A percentile compares a stretch with the other conserved stretches of the same genome.
These are phyloP conservation scores for Leptocoma aspasia DNA, from an alignment of 2,113 vertebrate species.

Conservation along the genomic window DNA sequence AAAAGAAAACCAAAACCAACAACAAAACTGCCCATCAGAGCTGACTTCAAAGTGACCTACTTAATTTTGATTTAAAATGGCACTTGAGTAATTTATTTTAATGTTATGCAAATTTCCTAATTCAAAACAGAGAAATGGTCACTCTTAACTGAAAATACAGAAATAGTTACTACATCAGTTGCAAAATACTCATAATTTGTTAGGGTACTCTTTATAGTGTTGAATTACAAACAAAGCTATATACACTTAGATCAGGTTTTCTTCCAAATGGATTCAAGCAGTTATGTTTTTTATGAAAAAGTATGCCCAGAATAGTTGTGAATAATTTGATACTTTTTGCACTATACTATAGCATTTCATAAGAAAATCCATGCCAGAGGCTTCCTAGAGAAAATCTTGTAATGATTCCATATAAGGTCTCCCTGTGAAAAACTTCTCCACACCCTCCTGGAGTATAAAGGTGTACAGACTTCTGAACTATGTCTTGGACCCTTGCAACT, in stretches of 20 bases:
- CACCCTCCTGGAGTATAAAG: not conserved
- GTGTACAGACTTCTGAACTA: not conserved
- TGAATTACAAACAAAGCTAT: not conserved
- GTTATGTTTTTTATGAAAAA: not conserved
- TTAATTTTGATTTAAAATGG: slow-evolving; percentile 32
- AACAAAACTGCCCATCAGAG: slow-evolving; percentile 35
- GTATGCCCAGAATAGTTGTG: not conserved
- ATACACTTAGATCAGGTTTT: not conserved
- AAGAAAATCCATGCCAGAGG: not conserved
- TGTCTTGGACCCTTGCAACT: not conserved
- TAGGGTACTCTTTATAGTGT: not conserved
- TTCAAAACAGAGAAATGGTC: slow-evolving; percentile 5
- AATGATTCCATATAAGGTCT: not conserved
- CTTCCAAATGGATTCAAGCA: not conserved
- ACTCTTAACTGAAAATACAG: not conserved
- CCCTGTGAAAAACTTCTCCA: not conserved
- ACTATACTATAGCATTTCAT: not conserved
- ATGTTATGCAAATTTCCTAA: slow-evolving; percentile 30
- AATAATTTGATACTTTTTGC: not conserved
- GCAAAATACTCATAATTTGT: not conserved
- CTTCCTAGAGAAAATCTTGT: not conserved
- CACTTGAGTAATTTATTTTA: slow-evolving; percentile 34
- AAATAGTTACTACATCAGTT: not conserved
- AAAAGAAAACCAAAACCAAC: not conserved
- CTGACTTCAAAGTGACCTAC: slow-evolving; percentile 52